A percentile compares a stretch with the other conserved stretches of the same genome.
Evolutionary conservation across 2,113 vertebrate species (phyloP).

Genomic region (Chamaea fasciata): DNA sequence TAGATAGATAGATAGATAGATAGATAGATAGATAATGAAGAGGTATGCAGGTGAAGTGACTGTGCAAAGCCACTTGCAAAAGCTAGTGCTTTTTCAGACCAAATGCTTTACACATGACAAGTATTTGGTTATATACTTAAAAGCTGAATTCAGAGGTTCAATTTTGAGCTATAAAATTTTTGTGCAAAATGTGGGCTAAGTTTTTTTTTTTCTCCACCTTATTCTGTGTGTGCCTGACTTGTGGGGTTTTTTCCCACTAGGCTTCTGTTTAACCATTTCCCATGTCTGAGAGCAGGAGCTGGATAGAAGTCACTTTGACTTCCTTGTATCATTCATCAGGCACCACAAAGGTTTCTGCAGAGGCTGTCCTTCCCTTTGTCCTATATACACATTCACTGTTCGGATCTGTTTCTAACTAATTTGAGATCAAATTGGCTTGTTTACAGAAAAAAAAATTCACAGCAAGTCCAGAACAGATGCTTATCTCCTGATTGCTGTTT

Average conservation of each 20-base stretch:
- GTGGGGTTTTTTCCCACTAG: background rate
- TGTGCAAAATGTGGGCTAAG: background rate
- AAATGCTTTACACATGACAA: background rate
- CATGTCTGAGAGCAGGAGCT: background rate
- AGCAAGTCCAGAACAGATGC: background rate
- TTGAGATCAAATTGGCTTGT: conserved; percentile 2
- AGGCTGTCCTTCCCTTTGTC: background rate
- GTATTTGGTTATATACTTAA: background rate
- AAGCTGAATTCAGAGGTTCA: background rate
- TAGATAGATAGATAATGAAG: background rate
- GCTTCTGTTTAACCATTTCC: background rate
- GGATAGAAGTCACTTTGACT: background rate
- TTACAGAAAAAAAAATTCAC: background rate
- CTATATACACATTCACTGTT: background rate
- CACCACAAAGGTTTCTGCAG: background rate
- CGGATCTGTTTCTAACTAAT: background rate
- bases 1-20: too few relatives aligned
- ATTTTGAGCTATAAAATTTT: background rate
- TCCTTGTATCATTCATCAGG: conserved; percentile 2
- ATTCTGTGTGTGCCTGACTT: background rate
- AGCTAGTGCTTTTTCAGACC: background rate
- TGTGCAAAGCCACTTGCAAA: background rate
- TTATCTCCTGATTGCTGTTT: background rate
- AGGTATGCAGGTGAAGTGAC: background rate
- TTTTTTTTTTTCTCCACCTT: background rate